Evolutionary conservation across 2,888 invertebrate species (phyloP).

Genomic region (Ophion ellenae): DNA sequence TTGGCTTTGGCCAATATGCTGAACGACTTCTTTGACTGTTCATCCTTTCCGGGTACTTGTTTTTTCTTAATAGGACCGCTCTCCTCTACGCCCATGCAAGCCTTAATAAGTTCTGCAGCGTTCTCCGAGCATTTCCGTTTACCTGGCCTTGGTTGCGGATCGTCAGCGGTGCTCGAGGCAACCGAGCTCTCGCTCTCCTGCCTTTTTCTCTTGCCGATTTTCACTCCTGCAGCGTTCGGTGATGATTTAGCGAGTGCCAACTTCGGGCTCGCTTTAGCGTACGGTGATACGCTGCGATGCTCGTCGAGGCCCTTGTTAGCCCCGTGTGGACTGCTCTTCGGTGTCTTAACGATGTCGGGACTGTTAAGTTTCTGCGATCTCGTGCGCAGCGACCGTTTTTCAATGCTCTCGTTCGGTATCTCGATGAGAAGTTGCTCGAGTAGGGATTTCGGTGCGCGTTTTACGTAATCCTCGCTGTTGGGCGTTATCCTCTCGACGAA

Average conservation of each 20-base stretch:
- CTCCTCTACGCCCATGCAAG: constrained; percentile 85
- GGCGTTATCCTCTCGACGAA: constrained; percentile 78
- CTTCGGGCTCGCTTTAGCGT: constrained; percentile 83
- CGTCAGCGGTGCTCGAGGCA: constrained; percentile 87
- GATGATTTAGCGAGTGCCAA: constrained; percentile 72
- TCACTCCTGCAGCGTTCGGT: constrained; percentile 71
- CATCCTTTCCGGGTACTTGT: constrained; percentile 83
- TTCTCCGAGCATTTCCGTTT: constrained; percentile 87
- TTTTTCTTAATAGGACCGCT: constrained; percentile 83
- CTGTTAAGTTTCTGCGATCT: constrained; percentile 82
- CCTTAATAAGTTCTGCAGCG: constrained; percentile 86
- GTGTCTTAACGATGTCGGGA: constrained; percentile 80
- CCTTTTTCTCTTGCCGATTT: constrained; percentile 88
- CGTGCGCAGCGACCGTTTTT: constrained; percentile 84
- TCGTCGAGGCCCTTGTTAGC: constrained; percentile 77
- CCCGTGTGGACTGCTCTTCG: constrained; percentile 81
- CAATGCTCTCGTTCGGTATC: constrained; percentile 88
- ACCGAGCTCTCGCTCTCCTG: constrained; percentile 92
- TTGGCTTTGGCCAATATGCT: constrained; percentile 81
- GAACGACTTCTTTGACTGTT: constrained; percentile 81
- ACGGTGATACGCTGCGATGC: constrained; percentile 82
- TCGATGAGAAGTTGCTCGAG: constrained; percentile 93
- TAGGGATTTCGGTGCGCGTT: constrained; percentile 84
- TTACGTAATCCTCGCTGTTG: constrained; percentile 79
- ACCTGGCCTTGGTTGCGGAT: constrained; percentile 84